phyloP scores from a whole-genome alignment of 2,888 invertebrate genomes.

The Polydrusus tereticollis region DNA sequence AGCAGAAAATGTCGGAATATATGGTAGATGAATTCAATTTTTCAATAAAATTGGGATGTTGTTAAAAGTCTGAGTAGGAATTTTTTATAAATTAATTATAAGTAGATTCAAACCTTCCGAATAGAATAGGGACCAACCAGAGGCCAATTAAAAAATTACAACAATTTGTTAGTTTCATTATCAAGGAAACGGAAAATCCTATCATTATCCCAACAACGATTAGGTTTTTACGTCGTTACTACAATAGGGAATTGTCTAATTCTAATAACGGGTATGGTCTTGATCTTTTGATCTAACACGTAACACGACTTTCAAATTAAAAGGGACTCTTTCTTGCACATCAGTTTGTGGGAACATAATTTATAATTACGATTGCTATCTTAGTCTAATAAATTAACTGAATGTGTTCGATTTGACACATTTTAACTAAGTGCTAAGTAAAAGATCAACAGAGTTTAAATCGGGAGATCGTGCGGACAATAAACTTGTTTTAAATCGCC shows the following conservation, averaged over 20 bases:
- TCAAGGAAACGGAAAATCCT: constrained; percentile 9
- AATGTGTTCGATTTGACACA: not conserved
- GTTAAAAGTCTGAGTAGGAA: too few relatives aligned
- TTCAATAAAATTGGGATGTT: too few relatives aligned
- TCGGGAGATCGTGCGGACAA: too few relatives aligned
- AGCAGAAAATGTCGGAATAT: too few relatives aligned
- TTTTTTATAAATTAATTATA: too few relatives aligned
- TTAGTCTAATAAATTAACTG: constrained; percentile 1
- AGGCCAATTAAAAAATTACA: not conserved
- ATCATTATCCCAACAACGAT: constrained; percentile 2
- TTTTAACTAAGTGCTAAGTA: too few relatives aligned
- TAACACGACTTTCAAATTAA: constrained; percentile 27
- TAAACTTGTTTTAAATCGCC: too few relatives aligned
- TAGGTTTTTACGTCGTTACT: not conserved
- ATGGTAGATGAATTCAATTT: too few relatives aligned
- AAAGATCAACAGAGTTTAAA: too few relatives aligned
- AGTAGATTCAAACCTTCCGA: too few relatives aligned
- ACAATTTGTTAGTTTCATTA: not conserved
- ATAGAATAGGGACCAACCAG: too few relatives aligned
- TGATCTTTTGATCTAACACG: constrained; percentile 21
- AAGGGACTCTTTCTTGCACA: constrained; percentile 7
- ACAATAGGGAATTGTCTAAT: constrained; percentile 13
- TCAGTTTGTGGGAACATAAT: constrained; percentile 15
- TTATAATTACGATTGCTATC: constrained; percentile 21
- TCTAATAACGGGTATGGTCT: constrained; percentile 8